Conservation (phyloP, 2,888 invertebrate genomes). For the Bombylius major region DNA sequence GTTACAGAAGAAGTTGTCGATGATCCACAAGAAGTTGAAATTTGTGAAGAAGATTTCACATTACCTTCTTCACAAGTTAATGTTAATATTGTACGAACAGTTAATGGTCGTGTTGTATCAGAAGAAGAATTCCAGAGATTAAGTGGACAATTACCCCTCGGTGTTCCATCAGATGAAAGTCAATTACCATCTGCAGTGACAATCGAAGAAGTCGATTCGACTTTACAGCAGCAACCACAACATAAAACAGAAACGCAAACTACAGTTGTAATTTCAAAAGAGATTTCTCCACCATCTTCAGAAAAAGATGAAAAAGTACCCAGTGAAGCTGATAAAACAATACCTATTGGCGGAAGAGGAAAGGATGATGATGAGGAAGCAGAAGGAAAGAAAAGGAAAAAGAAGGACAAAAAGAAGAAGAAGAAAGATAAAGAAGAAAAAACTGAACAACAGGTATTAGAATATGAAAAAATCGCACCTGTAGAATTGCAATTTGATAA, state of each 20-base stretch:
- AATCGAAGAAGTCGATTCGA: slow-evolving; percentile 26
- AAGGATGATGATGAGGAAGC: not conserved
- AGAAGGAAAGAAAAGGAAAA: not conserved
- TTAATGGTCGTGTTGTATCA: slow-evolving; percentile 38
- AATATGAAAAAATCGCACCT: slow-evolving; percentile 31
- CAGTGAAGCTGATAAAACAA: too few species aligned
- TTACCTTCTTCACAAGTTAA: slow-evolving; percentile 25
- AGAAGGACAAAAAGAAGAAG: slow-evolving; percentile 3
- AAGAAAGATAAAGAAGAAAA: slow-evolving; percentile 1
- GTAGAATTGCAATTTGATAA: slow-evolving; percentile 32
- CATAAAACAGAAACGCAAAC: not conserved
- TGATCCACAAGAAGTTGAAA: slow-evolving; percentile 54
- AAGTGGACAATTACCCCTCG: slow-evolving; percentile 18
- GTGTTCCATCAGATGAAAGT: slow-evolving; percentile 14
- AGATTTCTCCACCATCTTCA: not conserved
- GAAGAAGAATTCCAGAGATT: slow-evolving; percentile 31
- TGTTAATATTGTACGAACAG: slow-evolving; percentile 45
- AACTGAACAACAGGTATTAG: slow-evolving; percentile 34
- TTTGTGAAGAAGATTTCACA: slow-evolving; percentile 25
- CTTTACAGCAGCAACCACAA: not conserved
- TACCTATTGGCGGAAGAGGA: not conserved
- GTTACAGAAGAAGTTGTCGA: slow-evolving; percentile 72
- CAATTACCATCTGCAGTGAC: slow-evolving; percentile 25
- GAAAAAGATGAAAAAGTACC: not conserved
- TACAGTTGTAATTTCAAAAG: not conserved